Base-by-base conservation (phyloP, 2,888 invertebrate genomes). In the Onthophagus sagittarius region DNA sequence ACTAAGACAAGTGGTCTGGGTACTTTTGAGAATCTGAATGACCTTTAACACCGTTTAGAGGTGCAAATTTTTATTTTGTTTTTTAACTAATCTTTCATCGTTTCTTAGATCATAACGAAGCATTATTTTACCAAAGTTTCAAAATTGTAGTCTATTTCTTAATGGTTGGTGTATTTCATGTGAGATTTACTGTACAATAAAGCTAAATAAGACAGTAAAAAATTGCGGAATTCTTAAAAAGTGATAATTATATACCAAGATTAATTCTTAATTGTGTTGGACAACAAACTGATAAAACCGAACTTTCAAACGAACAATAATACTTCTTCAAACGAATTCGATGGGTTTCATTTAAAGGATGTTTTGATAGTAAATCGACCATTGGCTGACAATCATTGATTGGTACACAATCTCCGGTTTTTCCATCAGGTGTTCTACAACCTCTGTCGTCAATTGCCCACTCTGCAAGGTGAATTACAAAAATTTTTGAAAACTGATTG, bases 251-350 rank as follows among this genome's bases (percentile, higher is more conserved):
- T 64, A 67, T 67, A 67, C 67, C 67, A 31, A 67, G n/a, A n/a
- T 23, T 9, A 13, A 15, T 15, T 62, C n/a, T 13, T 31, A 23
- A 9, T 31, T 67, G 31, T 15, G 74, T 33, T 6, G 72, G 72
- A 53, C 72, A 72, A 64, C 72, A 72, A 32, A 72, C 65, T 63
- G 70, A 63, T 2, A 77, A 75, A 0, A 62, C 78, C 53, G 77
- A 76, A 1, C 83, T 83, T 33, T 84, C 82, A 75, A 82, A 85
- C 14, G 87, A 87, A 76, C 88, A 88, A 13, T 79, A 78, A 32
- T 79, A 80, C 6, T 71, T 71, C 23, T 73, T 64, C 4, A 81
- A 73, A 0, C 77, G 62, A 63, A 76, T 62, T 62, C 75, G 63
- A 7, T 65, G 32, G 14, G 15, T 2, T 62, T 62, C 62, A 14